Evolutionary conservation across 2,888 invertebrate genomes (phyloP), one percentile per base, ranked within the genome.

Genomic region (Metellina segmentata): DNA sequence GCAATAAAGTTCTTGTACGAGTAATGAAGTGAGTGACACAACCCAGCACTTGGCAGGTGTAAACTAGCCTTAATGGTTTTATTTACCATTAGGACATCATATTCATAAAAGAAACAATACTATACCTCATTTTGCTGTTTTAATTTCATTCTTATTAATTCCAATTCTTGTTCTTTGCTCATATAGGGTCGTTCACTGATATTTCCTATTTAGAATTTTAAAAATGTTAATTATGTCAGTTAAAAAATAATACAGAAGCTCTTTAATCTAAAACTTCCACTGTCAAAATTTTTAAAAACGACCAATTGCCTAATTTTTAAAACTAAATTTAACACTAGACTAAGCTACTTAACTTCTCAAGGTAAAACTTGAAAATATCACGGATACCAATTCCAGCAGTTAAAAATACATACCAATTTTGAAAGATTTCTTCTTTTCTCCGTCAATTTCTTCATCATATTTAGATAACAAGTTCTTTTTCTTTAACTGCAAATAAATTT

Each of bases 391-490:
- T 5, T 49, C 34, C 7, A 49, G 51, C n/a, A 70, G 20, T 13
- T 52, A 53, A 49, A 71, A 77, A 79, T 34, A 79, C 7, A 94
- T 96, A 51, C 98, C 98, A 93, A 99, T 96, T 87, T 96, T 95
- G 95, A 99, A 99, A 88, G 96, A 96, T 70, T 95, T 94, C 93
- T 96, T 96, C 94, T 96, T 96, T 86, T 96, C 96, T 0, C 97
- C 97, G 85, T 97, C 97, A 89, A 98, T 97, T 95, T 98, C 98
- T 94, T 98, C 98, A 95, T 99, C 98, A 95, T 99, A 99, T 95
- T 99, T 98, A 94, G 97, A 96, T 49, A 99, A 96, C 81, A 99
- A 95, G 13, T 96, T 96, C 94, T 96, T 96, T 93, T 94, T 96
- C 96, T 95, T 95, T 82, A 95, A 92, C 95, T 95, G 9, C 11